Evolutionary conservation across 1,140 invertebrate genomes (phyloP), one percentile per base, ranked within the genome.

Genomic region (Brachionus asplanchnoidis): DNA sequence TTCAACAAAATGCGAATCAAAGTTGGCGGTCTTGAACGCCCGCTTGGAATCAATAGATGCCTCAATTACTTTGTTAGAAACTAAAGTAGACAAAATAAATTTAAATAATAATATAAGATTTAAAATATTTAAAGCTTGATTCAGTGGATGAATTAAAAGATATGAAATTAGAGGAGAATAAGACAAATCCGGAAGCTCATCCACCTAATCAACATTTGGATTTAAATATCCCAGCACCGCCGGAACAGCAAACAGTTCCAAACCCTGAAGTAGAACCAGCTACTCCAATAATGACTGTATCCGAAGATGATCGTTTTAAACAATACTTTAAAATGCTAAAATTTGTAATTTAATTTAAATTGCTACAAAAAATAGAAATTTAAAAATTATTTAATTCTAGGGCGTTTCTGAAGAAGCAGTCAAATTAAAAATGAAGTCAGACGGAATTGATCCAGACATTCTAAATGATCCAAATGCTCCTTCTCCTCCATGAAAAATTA

Each of bases 401-500:
- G 79, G 79, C n/a, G 65, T 65, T 28, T 40, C 53, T 7, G 79
- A 82, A 82, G 79, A 65, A 44, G 12, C 79, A 44, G 32, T 82
- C 9, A 23, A 36, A 28, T 26, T 82, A 40, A 82, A 82, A 65
- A 82, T 82, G 50, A 60, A 23, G 8, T 11, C 79, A 11, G 79
- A 82, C 5, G 79, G 79, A 65, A 12, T 65, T 40, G 79, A 82
- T 56, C 79, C 79, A 40, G 79, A 8, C 23, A 40, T 82, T 60
- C 14, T 82, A 11, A 68, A 11, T 68, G 65, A 82, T 82, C 79
- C 79, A 12, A 82, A 82, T 40, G 79, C 79, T 26, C 79, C 79
- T 26, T 53, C 79, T 23, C 79, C 79, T 32, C 79, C 79, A n/a
- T 77, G 26, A 46, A 53, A 26, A 11, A 40, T 36, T 12, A 28